These are phyloP conservation scores for Mycalesis mineus DNA, from an alignment of 2,888 invertebrate species.

Conservation along the genomic window DNA sequence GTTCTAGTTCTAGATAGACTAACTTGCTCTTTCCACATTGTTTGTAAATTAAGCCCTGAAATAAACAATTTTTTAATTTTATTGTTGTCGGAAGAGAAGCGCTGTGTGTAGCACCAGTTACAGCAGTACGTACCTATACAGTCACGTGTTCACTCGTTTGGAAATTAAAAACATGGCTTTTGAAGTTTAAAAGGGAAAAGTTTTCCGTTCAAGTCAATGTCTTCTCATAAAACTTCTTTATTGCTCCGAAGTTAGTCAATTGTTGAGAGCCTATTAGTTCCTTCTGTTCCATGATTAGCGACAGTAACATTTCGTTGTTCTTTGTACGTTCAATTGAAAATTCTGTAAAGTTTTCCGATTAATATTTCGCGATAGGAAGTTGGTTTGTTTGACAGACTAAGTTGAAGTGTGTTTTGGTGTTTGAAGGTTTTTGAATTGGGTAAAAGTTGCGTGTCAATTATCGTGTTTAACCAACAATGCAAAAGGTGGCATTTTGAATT, in stretches of 20 bases:
- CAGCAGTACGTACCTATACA: conserved; percentile 43
- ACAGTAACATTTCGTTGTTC: conserved; percentile 15
- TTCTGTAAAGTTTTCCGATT: conserved; percentile 4
- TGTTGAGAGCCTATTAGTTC: conserved; percentile 26
- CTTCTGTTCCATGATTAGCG: conserved; percentile 23
- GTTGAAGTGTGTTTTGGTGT: neutral
- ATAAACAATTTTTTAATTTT: too few species aligned
- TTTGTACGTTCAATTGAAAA: conserved; percentile 10
- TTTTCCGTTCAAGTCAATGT: conserved; percentile 42
- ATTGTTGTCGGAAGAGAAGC: conserved; percentile 4
- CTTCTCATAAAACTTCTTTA: conserved; percentile 40
- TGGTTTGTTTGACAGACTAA: conserved; percentile 1
- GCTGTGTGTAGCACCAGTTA: conserved; percentile 41
- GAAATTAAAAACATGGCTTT: conserved; percentile 69
- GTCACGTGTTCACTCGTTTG: conserved; percentile 58
- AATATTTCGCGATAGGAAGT: conserved; percentile 9
- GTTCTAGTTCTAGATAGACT: too few species aligned
- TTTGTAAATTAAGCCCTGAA: too few species aligned
- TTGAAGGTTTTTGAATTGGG: neutral
- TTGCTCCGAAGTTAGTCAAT: conserved; percentile 28
- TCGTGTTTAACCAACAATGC: too few species aligned
- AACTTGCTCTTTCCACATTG: too few species aligned
- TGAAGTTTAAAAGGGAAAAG: conserved; percentile 58
- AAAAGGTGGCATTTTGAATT: too few species aligned
- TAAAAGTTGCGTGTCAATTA: too few species aligned